phyloP scores from a whole-genome alignment of 2,888 invertebrate genomes.

The Amblyteles armatorius region DNA sequence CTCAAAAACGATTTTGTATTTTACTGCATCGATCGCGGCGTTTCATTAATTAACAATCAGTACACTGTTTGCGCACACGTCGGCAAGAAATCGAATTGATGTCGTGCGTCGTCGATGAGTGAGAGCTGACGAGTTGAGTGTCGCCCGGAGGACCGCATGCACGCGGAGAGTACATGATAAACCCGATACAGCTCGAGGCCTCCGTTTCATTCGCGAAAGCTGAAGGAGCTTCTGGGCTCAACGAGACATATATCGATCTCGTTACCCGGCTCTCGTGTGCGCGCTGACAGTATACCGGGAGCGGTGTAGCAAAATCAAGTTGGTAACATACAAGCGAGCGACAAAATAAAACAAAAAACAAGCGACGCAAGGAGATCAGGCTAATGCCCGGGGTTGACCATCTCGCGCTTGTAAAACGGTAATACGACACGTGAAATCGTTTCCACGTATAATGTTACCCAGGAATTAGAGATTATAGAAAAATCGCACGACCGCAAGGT shows the following conservation, averaged over 20 bases:
- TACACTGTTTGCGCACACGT: slow-evolving; percentile 7
- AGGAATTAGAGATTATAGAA: slow-evolving; percentile 73
- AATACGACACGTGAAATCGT: slow-evolving; percentile 82
- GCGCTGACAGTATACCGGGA: slow-evolving; percentile 38
- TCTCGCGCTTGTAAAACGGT: slow-evolving; percentile 72
- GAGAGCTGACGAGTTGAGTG: slow-evolving; percentile 43
- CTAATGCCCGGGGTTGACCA: slow-evolving; percentile 65
- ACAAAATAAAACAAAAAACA: slow-evolving; percentile 8
- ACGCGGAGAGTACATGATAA: slow-evolving; percentile 44
- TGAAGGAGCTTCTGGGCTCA: slow-evolving; percentile 55
- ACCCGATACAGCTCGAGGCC: slow-evolving; percentile 54
- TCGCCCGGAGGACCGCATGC: slow-evolving; percentile 52
- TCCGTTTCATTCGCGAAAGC: slow-evolving; percentile 49
- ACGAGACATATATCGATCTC: slow-evolving; percentile 52
- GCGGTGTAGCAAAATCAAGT: slow-evolving; percentile 44
- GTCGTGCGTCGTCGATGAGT: slow-evolving; percentile 26
- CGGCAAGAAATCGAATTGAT: background rate
- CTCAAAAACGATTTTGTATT: background rate
- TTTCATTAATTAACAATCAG: slow-evolving; percentile 46
- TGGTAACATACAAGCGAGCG: slow-evolving; percentile 42
- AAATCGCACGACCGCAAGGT: slow-evolving; percentile 72
- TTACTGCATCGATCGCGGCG: slow-evolving; percentile 1
- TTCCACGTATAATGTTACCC: slow-evolving; percentile 80
- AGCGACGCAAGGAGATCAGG: slow-evolving; percentile 32
- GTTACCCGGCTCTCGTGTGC: slow-evolving; percentile 53